Percentiles rank a stretch among this genome's conserved stretches.
phyloP scores from a whole-genome alignment of 1,140 invertebrate species.

The Heliconius eleuchia region DNA sequence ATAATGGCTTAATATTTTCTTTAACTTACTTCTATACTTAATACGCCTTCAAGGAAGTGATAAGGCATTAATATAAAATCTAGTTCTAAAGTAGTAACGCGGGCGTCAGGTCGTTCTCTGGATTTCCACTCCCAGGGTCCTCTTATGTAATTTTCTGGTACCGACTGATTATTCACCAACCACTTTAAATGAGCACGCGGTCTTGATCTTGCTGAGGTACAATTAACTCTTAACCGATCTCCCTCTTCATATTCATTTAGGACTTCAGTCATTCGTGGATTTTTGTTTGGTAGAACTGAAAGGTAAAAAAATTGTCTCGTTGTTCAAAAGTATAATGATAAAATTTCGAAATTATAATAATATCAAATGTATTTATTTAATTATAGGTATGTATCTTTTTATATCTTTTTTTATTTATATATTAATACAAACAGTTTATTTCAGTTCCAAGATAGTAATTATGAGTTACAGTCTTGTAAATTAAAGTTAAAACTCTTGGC shows the following conservation, averaged over 20 bases:
- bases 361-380: too few relatives aligned
- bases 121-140: slow-evolving; percentile 60
- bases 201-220: slow-evolving; percentile 88
- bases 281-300: slow-evolving; percentile 89
- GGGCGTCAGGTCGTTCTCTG: slow-evolving; percentile 45
- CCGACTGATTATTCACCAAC: slow-evolving; percentile 87
- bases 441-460: too few relatives aligned
- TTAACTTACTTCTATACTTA: slow-evolving; percentile 55
- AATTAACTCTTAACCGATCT: slow-evolving; percentile 89
- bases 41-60: slow-evolving; percentile 55
- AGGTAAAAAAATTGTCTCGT: slow-evolving; percentile 20
- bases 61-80: slow-evolving; percentile 50
- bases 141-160: slow-evolving; percentile 52
- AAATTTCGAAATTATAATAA: too few relatives aligned
- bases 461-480: too few relatives aligned
- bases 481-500: too few relatives aligned
- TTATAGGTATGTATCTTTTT: too few relatives aligned
- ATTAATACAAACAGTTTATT: too few relatives aligned
- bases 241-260: slow-evolving; percentile 87
- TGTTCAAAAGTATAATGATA: too few relatives aligned
- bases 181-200: slow-evolving; percentile 90
- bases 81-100: slow-evolving; percentile 57
- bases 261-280: slow-evolving; percentile 88
- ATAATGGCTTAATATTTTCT: not conserved
- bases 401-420: too few relatives aligned